Conservation (phyloP, 2,797 vertebrate species). For the Nyctalus aviator region DNA sequence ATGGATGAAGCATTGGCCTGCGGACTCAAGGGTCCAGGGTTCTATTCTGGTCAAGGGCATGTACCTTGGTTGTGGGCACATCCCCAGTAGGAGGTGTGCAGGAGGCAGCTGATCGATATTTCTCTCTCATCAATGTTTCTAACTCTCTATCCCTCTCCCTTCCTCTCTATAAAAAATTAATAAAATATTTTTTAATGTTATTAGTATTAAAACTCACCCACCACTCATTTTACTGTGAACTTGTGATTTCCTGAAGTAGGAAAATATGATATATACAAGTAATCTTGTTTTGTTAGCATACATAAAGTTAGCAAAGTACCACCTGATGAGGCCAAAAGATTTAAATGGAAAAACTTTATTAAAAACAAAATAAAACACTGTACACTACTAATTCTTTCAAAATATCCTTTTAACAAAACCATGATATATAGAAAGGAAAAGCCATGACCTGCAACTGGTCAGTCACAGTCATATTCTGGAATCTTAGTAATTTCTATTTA, state of each 20-base stretch:
- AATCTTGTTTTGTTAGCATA: not conserved
- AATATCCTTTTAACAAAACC: slow-evolving; percentile 54
- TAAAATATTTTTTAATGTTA: not conserved
- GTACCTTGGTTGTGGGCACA: no score
- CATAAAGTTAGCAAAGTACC: not conserved
- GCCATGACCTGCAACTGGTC: not conserved
- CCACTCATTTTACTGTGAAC: slow-evolving; percentile 4
- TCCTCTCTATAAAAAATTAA: no score
- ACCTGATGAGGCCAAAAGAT: not conserved
- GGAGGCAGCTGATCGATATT: no score
- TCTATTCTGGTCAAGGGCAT: no score
- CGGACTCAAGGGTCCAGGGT: no score
- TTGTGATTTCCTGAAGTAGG: not conserved
- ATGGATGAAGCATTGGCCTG: no score
- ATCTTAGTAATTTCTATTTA: slow-evolving; percentile 29
- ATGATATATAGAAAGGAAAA: slow-evolving; percentile 63
- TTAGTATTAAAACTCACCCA: slow-evolving; percentile 4
- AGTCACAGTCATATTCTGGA: not conserved
- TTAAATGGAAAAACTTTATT: slow-evolving; percentile 49
- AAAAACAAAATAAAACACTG: not conserved
- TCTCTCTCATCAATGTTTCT: no score
- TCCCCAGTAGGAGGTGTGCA: no score
- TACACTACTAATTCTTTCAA: slow-evolving; percentile 41
- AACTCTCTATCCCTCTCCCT: no score
- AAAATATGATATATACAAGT: not conserved